Evolutionary conservation across 2,113 vertebrate genomes (phyloP).

Genomic region (Neoarius graeffei): DNA sequence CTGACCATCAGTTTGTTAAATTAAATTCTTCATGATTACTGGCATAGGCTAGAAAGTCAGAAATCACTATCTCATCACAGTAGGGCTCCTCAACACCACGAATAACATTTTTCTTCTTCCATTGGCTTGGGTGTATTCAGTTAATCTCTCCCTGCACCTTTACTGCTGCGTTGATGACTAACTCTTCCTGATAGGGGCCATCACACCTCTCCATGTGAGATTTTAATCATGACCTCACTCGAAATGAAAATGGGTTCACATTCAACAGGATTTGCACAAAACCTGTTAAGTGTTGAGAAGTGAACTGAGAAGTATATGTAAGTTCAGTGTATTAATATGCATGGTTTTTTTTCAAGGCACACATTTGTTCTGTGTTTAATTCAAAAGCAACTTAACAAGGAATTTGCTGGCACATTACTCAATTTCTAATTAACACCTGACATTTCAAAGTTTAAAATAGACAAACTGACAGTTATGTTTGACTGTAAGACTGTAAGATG

Average conservation of each 20-base stretch:
- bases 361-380: conserved; percentile 10
- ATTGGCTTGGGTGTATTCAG: background rate
- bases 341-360: background rate
- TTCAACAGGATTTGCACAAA: conserved; percentile 26
- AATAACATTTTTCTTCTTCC: background rate
- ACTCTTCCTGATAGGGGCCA: conserved; percentile 26
- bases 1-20: conserved; percentile 1
- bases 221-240: conserved; percentile 33
- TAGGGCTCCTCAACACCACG: background rate
- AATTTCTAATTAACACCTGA: conserved; percentile 51
- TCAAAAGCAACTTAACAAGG: conserved; percentile 6
- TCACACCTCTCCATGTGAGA: conserved; percentile 25
- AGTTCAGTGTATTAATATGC: conserved; percentile 5
- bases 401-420: conserved; percentile 4
- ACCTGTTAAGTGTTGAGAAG: conserved; percentile 18
- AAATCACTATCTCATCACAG: background rate
- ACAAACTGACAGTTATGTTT: conserved; percentile 23
- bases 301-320: conserved; percentile 5
- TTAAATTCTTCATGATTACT: background rate
- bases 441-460: conserved; percentile 43
- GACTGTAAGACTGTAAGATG: background rate
- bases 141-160: conserved; percentile 23
- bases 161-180: conserved; percentile 32
- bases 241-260: conserved; percentile 21
- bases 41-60: background rate